Base-by-base conservation (phyloP, 2,797 vertebrate species). In the Danio albolineatus region DNA sequence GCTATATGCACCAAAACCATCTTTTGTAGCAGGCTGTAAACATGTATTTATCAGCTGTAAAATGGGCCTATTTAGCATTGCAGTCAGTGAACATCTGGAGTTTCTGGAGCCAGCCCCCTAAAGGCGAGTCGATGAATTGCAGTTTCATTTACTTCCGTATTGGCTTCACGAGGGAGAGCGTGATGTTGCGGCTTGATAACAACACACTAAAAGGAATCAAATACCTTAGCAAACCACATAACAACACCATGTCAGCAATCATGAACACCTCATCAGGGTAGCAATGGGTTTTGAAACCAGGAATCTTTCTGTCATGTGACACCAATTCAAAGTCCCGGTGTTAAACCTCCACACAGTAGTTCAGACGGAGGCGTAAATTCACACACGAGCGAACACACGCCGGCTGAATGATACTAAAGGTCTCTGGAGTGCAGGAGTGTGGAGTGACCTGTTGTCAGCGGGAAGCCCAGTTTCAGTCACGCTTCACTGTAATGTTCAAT, bases 331-430 rank as follows among this genome's bases (percentile, higher is more conserved):
- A 56, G 51, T 41, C 36, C 48, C 38, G 43, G 41, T 48, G 38
- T 44, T 78, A 39, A 51, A 7, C 41, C 53, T 56, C 38, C 10
- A 61, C 7, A 53, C 39, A 65, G 49, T 43, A 77, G 72, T 43
- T 51, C 44, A 56, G 56, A 60, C 56, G 44, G 19, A 74, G 73
- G 53, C 62, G 86, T 16, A 72, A 36, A 54, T 74, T 62, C 8
- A 84, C 44, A 79, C 49, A 76, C 21, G 13, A 49, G 57, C 9
- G 57, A 13, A 78, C 44, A 48, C 70, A 54, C n/a, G 6, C 16
- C 56, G 38, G 10, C 0, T 38, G 21, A 38, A 56, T 39, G 10
- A 12, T 28, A 41, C 66, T 44, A 51, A 59, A 61, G 38, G 60
- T 59, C 54, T 67, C n/a, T 10, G n/a, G 62, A 73, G 16, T 14